Evolutionary conservation across 1,140 invertebrate genomes (phyloP), one percentile per base, ranked within the genome.

Genomic region (Aphidius ervi): DNA sequence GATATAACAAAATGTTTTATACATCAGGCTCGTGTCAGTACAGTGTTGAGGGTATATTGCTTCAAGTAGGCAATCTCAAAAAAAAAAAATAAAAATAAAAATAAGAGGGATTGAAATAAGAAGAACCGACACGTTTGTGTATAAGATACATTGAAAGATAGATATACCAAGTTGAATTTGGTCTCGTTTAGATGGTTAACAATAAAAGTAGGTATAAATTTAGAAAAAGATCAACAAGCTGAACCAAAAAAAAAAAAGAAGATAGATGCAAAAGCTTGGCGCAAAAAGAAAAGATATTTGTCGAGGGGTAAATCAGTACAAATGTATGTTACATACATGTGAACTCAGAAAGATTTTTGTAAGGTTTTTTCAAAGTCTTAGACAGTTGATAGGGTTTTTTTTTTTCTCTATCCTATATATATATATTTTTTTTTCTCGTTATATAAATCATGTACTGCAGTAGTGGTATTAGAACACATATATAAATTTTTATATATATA

Each of bases 261-360:
- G 42, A 8, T 7, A 41, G 52, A 40, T 16, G 40, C 9, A 54
- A 54, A 54, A 10, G 3, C 9, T 5, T 7, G 52, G 6, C 1
- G 40, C 6, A 9, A 31, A 39, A 5, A 40, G n/a, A 9, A 54
- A 41, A 41, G 40, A 42, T 40, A 40, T 40, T 37, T 54, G 41
- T 10, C 9, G 9, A 16, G 52, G 6, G 10, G 40, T 7, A 9
- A 39, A 5, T 37, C 9, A 40, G 40, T n/a, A 54, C 41, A 41
- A 39, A 42, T 40, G 40, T 40, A 40, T 54, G 41, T 10, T 7
- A 55, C 48, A 53, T 52, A 20, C 56, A 53, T 7, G 40, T 47
- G 58, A 31, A 53, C 54, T 52, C 56, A 50, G 39, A 42, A 46
- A 48, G 10, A 49, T 62, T 59, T 58, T 66, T 65, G 61, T 52